phyloP scores from a whole-genome alignment of 1,140 invertebrate genomes.

The Hypothenemus hampei region DNA sequence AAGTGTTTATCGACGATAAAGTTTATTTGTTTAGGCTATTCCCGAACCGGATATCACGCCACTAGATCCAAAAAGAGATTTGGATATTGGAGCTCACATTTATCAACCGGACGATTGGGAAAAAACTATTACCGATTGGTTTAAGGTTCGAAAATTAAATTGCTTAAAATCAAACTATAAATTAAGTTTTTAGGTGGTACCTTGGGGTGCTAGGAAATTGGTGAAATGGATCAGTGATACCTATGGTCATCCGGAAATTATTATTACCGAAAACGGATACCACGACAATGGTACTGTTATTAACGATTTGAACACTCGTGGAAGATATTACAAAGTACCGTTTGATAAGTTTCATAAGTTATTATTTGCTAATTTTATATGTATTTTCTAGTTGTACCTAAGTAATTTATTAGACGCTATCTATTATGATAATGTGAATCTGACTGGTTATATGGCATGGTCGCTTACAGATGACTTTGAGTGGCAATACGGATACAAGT shows the following conservation, averaged over 20 bases:
- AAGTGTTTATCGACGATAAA: not conserved
- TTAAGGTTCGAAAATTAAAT: slow-evolving; percentile 10
- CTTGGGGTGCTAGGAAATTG: slow-evolving; percentile 51
- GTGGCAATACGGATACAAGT: slow-evolving; percentile 52
- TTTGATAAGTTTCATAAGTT: slow-evolving; percentile 3
- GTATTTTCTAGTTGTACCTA: slow-evolving; percentile 46
- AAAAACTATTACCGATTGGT: slow-evolving; percentile 13
- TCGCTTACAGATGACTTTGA: slow-evolving; percentile 55
- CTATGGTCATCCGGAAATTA: slow-evolving; percentile 57
- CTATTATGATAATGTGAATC: slow-evolving; percentile 10
- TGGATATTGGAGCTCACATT: slow-evolving; percentile 3
- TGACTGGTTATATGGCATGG: slow-evolving; percentile 25
- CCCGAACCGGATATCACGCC: slow-evolving; percentile 16
- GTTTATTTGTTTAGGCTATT: slow-evolving; percentile 8
- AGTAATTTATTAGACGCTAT: slow-evolving; percentile 47
- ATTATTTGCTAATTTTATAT: not conserved
- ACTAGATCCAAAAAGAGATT: slow-evolving; percentile 7
- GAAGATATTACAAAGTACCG: slow-evolving; percentile 20
- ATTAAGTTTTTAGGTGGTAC: slow-evolving; percentile 48
- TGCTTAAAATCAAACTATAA: not conserved
- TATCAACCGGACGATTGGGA: slow-evolving; percentile 23
- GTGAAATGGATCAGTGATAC: slow-evolving; percentile 57
- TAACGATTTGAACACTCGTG: slow-evolving; percentile 24
- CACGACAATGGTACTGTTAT: slow-evolving; percentile 40
- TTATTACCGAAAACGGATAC: slow-evolving; percentile 67